Percentiles rank a stretch among this genome's conserved stretches.
phyloP scores from a whole-genome alignment of 2,797 vertebrate species.

The Parauchenoglanis ngamensis region DNA sequence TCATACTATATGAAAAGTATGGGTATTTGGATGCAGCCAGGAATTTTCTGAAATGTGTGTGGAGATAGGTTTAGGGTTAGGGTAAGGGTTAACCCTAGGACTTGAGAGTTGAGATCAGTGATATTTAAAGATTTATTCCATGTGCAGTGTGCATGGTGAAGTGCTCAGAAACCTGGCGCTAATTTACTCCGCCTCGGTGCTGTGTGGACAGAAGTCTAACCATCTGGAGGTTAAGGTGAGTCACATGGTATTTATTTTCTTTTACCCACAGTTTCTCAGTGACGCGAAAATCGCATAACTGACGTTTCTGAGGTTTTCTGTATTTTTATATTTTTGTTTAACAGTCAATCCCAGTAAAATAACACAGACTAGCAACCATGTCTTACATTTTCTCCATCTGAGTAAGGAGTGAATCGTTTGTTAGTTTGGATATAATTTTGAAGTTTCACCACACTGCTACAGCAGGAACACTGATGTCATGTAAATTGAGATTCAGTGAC shows the following conservation, averaged over 20 bases:
- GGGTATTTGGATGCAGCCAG: too few relatives aligned
- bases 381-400: not conserved
- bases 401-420: not conserved
- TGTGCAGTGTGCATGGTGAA: constrained; percentile 76
- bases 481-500: not conserved
- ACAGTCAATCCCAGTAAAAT: not conserved
- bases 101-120: not conserved
- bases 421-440: not conserved
- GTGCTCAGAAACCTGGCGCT: constrained; percentile 81
- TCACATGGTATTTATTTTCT: not conserved
- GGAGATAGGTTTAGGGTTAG: too few relatives aligned
- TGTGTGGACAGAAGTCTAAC: constrained; percentile 79
- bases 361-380: not conserved
- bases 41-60: not conserved
- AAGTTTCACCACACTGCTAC: not conserved
- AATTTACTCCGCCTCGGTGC: constrained; percentile 83
- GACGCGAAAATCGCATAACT: not conserved
- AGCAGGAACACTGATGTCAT: not conserved
- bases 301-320: not conserved
- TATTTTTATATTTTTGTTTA: not conserved
- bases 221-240: constrained; percentile 89
- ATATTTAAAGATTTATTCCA: not conserved
- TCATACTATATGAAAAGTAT: too few relatives aligned
- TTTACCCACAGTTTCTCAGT: not conserved
- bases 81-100: not conserved